phyloP scores from a whole-genome alignment of 1,140 invertebrate genomes.

The Bombus confusus region DNA sequence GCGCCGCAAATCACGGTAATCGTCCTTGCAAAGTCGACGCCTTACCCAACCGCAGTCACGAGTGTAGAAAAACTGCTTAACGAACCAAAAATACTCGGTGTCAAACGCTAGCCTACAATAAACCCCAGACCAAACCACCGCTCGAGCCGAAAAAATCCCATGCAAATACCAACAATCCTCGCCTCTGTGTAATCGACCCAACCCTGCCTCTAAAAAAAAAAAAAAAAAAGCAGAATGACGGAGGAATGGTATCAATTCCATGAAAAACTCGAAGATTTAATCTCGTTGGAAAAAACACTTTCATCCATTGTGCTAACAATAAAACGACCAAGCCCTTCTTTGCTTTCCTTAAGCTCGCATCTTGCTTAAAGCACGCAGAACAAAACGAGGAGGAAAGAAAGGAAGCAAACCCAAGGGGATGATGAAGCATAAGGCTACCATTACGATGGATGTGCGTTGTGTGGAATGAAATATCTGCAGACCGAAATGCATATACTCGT shows the following conservation, averaged over 20 bases:
- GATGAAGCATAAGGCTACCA: background rate
- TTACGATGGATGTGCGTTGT: background rate
- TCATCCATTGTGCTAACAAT: background rate
- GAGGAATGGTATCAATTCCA: background rate
- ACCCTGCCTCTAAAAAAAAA: background rate
- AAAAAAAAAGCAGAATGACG: background rate
- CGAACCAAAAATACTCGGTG: background rate
- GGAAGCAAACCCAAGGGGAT: background rate
- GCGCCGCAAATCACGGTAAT: background rate
- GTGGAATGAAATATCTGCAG: background rate
- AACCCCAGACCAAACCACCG: background rate
- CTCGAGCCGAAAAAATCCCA: background rate
- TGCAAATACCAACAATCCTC: background rate
- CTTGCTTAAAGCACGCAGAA: background rate
- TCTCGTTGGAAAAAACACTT: background rate
- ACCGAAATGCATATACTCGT: background rate
- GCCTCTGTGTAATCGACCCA: background rate
- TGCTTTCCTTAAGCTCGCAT: background rate
- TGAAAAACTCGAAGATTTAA: background rate
- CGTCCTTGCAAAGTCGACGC: background rate
- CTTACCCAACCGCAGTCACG: background rate
- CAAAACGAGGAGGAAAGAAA: background rate
- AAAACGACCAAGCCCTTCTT: background rate
- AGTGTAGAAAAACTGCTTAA: background rate
- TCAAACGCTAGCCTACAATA: background rate